Evolutionary conservation across 2,113 vertebrate genomes (phyloP).

Genomic region (Scalopus aquaticus): DNA sequence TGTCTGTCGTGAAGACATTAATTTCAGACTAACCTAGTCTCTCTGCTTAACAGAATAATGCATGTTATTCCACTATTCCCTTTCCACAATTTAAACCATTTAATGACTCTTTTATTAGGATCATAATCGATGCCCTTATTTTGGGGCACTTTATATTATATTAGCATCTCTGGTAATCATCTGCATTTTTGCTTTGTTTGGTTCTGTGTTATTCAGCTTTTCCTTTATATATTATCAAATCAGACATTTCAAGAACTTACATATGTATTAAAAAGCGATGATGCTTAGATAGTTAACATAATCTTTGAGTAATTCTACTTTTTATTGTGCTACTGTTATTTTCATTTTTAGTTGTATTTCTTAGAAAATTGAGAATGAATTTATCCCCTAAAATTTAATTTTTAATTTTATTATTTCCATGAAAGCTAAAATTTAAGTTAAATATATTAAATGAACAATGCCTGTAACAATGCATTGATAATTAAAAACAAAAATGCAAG

Average conservation of each 20-base stretch:
- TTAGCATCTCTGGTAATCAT: not conserved
- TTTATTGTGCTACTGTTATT: not conserved
- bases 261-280: not conserved
- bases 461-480: not conserved
- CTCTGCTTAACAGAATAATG: not conserved
- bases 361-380: not conserved
- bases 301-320: not conserved
- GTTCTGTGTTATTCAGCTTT: not conserved
- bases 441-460: not conserved
- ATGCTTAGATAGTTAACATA: not conserved
- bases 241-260: not conserved
- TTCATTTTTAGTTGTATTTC: not conserved
- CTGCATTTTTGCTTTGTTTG: not conserved
- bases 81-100: not conserved
- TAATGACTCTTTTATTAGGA: not conserved
- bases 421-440: not conserved
- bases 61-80: not conserved
- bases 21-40: not conserved
- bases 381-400: not conserved
- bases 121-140: not conserved
- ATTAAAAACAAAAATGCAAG: not conserved
- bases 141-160: not conserved
- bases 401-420: not conserved
- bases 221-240: not conserved
- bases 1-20: not conserved